These are phyloP conservation scores for Pteria penguin DNA, from an alignment of 2,888 invertebrate species.

Conservation along the genomic window DNA sequence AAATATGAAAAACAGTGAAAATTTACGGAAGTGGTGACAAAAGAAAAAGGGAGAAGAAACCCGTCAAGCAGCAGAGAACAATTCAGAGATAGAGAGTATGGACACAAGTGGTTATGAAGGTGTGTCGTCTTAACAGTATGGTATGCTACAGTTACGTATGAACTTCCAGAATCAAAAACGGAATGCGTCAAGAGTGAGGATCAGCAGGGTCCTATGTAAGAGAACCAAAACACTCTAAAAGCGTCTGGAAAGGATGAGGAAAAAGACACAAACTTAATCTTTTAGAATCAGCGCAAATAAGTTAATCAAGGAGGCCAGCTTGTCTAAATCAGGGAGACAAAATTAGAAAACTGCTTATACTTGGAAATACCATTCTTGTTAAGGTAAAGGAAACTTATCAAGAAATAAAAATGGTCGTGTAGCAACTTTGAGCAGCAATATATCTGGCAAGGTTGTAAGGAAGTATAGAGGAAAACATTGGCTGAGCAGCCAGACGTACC, in stretches of 20 bases:
- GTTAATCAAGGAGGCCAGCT: slow-evolving; percentile 6
- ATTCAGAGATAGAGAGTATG: neutral
- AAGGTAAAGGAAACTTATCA: neutral
- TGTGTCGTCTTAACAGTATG: neutral
- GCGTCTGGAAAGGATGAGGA: slow-evolving; percentile 1
- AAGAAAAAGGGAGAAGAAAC: slow-evolving; percentile 3
- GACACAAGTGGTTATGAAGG: slow-evolving; percentile 15
- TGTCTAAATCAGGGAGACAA: slow-evolving; percentile 6
- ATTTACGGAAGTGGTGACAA: slow-evolving; percentile 1
- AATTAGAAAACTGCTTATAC: slow-evolving; percentile 1
- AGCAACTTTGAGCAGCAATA: neutral
- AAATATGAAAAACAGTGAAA: slow-evolving; percentile 19
- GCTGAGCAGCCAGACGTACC: neutral
- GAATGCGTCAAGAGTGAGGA: slow-evolving; percentile 3
- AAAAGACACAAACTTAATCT: neutral
- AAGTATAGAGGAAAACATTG: slow-evolving; percentile 20
- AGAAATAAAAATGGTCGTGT: slow-evolving; percentile 6
- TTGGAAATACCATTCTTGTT: slow-evolving; percentile 12
- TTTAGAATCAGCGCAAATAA: neutral
- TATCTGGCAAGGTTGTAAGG: slow-evolving; percentile 6
- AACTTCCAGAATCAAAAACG: slow-evolving; percentile 4
- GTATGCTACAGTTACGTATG: neutral
- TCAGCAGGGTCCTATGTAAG: slow-evolving; percentile 22
- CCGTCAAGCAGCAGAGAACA: neutral
- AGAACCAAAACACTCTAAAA: slow-evolving; percentile 15